Percentiles rank a stretch among this genome's conserved stretches.
These are phyloP conservation scores for Dryas iulia DNA, from an alignment of 1,140 invertebrate genomes.

Conservation along the genomic window DNA sequence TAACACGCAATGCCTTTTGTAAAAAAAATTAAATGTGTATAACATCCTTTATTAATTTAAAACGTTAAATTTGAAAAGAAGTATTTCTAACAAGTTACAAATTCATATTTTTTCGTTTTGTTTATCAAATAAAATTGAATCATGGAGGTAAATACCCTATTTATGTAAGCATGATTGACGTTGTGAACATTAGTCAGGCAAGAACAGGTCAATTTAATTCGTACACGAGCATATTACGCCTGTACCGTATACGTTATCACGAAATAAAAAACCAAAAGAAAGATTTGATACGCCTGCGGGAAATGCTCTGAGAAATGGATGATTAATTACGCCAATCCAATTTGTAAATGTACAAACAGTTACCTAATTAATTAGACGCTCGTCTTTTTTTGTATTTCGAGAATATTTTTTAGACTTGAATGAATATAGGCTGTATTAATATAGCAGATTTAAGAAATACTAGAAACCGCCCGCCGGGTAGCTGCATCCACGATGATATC, in stretches of 20 bases:
- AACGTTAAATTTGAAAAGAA: no score
- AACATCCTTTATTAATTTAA: no score
- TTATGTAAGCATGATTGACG: neutral
- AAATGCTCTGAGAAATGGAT: slow-evolving; percentile 10
- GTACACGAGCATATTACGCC: no score
- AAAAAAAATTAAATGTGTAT: no score
- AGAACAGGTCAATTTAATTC: slow-evolving; percentile 6
- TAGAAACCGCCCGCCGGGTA: no score
- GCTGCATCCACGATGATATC: no score
- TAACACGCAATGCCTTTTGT: no score
- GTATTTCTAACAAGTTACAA: no score
- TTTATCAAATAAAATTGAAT: neutral
- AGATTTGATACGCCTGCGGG: neutral
- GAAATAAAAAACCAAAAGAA: neutral
- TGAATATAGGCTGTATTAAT: no score
- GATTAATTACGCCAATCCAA: slow-evolving; percentile 1
- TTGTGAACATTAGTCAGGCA: neutral
- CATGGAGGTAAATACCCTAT: neutral
- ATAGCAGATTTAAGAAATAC: no score
- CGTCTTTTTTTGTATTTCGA: neutral
- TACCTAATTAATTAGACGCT: slow-evolving; percentile 8
- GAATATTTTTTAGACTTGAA: neutral
- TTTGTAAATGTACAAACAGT: neutral
- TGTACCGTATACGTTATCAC: neutral
- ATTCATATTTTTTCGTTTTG: neutral